Conservation (phyloP, 2,888 invertebrate genomes). For the Pollenia angustigena region DNA sequence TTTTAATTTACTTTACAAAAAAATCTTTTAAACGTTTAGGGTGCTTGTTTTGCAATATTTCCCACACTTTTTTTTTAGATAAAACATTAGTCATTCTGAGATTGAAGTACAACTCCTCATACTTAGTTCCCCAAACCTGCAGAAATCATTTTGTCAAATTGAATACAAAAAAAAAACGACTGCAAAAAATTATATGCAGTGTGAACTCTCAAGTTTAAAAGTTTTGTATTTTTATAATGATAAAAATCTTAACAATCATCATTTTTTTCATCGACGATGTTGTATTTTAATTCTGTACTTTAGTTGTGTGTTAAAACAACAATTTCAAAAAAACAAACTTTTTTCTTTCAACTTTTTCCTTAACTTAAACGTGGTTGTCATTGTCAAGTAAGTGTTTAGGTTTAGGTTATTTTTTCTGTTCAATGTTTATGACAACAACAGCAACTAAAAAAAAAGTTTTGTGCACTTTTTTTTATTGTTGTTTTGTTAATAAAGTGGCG, state of each 20-base stretch:
- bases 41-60: neutral
- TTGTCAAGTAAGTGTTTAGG: constrained; percentile 73
- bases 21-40: neutral
- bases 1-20: too few relatives aligned
- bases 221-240: constrained; percentile 73
- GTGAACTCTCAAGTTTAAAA: constrained; percentile 77
- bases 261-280: constrained; percentile 62
- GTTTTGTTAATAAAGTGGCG: constrained; percentile 72
- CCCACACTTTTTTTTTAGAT: constrained; percentile 35
- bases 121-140: constrained; percentile 51
- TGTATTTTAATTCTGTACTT: constrained; percentile 63
- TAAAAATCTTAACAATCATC: constrained; percentile 74
- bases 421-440: constrained; percentile 22
- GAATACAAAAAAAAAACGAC: constrained; percentile 14
- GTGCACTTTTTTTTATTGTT: constrained; percentile 61
- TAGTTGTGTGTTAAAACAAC: constrained; percentile 63
- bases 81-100: constrained; percentile 63
- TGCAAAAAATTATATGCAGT: constrained; percentile 67
- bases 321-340: constrained; percentile 53
- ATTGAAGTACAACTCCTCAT: neutral
- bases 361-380: constrained; percentile 72
- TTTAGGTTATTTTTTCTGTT: constrained; percentile 58
- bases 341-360: constrained; percentile 61
- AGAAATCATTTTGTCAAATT: constrained; percentile 65
- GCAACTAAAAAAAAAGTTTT: constrained; percentile 52